Conservation (phyloP, 2,113 vertebrate species). For the Ceuthmochares aereus region DNA sequence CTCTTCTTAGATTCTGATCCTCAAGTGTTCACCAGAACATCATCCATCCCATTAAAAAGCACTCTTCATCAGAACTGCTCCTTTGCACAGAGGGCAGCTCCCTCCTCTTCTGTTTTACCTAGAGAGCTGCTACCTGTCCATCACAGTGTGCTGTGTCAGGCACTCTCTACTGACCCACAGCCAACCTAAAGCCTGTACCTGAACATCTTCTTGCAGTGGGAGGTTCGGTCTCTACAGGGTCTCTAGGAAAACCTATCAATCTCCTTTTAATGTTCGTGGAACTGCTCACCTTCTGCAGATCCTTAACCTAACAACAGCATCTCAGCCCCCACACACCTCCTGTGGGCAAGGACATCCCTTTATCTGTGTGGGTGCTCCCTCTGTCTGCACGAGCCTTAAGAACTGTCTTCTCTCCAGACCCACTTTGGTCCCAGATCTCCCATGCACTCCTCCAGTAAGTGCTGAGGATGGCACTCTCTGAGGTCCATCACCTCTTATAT, state of each 20-base stretch:
- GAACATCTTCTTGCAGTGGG: not conserved
- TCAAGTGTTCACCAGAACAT: not conserved
- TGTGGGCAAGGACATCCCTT: not conserved
- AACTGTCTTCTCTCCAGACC: not conserved
- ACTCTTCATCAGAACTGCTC: no score
- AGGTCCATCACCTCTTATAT: not conserved
- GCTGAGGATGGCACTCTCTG: not conserved
- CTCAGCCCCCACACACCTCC: not conserved
- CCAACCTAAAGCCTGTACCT: not conserved
- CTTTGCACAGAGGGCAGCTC: not conserved
- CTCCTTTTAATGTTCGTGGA: not conserved
- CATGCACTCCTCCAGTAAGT: not conserved
- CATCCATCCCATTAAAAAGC: accelerated
- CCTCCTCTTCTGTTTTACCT: not conserved
- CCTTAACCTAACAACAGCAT: not conserved
- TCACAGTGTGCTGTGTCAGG: not conserved
- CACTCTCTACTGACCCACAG: not conserved
- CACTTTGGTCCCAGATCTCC: not conserved
- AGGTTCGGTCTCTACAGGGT: not conserved
- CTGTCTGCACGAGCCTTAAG: no score
- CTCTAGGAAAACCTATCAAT: not conserved
- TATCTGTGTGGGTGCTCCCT: accelerated
- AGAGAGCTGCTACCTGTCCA: not conserved
- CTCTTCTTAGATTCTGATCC: not conserved
- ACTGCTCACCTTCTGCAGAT: not conserved